These are phyloP conservation scores for Phaedon cochleariae DNA, from an alignment of 2,888 invertebrate genomes.

Conservation along the genomic window DNA sequence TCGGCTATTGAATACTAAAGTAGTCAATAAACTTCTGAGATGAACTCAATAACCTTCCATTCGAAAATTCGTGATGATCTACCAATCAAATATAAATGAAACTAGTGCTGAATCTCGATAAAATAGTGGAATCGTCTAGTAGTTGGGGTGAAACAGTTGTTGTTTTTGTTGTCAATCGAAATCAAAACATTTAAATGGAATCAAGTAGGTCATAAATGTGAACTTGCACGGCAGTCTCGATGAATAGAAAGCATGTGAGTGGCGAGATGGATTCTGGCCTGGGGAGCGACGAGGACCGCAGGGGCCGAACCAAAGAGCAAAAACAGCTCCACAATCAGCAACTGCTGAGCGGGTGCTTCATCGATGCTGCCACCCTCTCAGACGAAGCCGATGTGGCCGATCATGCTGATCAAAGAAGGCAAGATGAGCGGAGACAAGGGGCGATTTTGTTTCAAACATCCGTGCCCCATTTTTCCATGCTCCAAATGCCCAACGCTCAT, in stretches of 20 bases:
- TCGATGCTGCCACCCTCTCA: constrained; percentile 78
- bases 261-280: constrained; percentile 60
- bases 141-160: background rate
- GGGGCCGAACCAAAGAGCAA: constrained; percentile 58
- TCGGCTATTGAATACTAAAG: background rate
- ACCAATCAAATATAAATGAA: constrained; percentile 17
- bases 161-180: constrained; percentile 17
- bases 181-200: constrained; percentile 28
- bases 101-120: constrained; percentile 1
- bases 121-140: constrained; percentile 8
- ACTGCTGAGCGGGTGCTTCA: constrained; percentile 71
- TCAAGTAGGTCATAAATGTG: constrained; percentile 43
- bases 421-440: constrained; percentile 69
- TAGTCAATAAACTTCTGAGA: background rate
- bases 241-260: constrained; percentile 48
- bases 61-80: background rate
- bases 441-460: constrained; percentile 69
- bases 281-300: constrained; percentile 60
- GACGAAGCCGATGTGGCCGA: constrained; percentile 70
- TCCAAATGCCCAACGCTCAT: constrained; percentile 53
- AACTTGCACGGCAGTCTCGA: constrained; percentile 26
- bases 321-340: constrained; percentile 59
- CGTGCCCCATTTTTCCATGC: constrained; percentile 70
- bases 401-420: constrained; percentile 59
- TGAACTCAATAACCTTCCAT: background rate